Evolutionary conservation across 2,797 vertebrate species (phyloP).

Genomic region (Phoxinus dragarum): DNA sequence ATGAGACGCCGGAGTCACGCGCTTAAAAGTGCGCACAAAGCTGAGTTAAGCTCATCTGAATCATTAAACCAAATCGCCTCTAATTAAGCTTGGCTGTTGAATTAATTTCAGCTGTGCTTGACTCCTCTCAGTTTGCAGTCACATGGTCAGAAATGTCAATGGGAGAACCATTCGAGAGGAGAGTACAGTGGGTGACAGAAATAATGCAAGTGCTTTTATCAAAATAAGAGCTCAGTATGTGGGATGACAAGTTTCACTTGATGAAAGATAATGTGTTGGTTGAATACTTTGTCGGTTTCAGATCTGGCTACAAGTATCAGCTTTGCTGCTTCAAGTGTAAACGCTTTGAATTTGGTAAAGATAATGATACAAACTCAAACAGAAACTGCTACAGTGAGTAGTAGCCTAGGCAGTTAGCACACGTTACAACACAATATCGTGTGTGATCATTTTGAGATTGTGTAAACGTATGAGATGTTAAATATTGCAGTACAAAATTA

Average conservation of each 20-base stretch:
- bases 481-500: neutral
- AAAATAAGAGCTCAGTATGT: constrained; percentile 49
- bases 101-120: constrained; percentile 61
- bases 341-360: neutral
- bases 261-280: constrained; percentile 31
- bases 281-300: constrained; percentile 23
- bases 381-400: neutral
- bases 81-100: constrained; percentile 66
- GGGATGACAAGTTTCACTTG: constrained; percentile 48
- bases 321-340: constrained; percentile 11
- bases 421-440: neutral
- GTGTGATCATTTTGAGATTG: constrained; percentile 1
- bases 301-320: neutral
- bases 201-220: constrained; percentile 50
- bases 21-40: constrained; percentile 54
- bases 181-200: constrained; percentile 41
- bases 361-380: neutral
- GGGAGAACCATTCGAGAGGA: constrained; percentile 27
- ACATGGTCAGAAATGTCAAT: constrained; percentile 54
- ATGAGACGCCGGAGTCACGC: constrained; percentile 31
- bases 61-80: constrained; percentile 61
- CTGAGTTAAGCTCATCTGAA: constrained; percentile 61
- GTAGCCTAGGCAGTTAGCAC: neutral
- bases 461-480: neutral
- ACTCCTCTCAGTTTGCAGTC: constrained; percentile 57